These are phyloP conservation scores for Muscicapa adusta DNA, from an alignment of 2,113 vertebrate species.

Conservation along the genomic window DNA sequence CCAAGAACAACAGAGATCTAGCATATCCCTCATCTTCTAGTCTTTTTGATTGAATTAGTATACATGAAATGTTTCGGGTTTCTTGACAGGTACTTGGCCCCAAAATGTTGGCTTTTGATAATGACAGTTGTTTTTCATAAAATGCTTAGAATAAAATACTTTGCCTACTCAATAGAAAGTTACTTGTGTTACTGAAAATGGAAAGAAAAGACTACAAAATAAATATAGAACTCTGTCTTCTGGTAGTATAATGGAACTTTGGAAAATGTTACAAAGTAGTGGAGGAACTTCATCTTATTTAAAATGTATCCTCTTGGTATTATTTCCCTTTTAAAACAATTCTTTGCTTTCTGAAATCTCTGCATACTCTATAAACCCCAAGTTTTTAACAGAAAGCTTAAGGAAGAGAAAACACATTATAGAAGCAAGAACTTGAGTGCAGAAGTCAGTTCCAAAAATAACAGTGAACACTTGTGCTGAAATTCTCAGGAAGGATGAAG, in stretches of 20 bases:
- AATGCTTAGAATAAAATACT: not conserved
- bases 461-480: conserved; percentile 7
- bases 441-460: conserved; percentile 53
- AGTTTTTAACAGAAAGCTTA: not conserved
- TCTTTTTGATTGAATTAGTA: not conserved
- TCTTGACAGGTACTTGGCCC: not conserved
- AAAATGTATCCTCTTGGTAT: not conserved
- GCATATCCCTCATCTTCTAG: not conserved
- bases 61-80: accelerated
- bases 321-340: not conserved
- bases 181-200: not conserved
- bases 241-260: not conserved
- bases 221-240: not conserved
- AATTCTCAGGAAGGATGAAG: conserved; percentile 45
- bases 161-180: not conserved
- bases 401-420: not conserved
- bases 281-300: not conserved
- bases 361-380: not conserved
- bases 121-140: not conserved
- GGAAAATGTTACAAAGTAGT: not conserved
- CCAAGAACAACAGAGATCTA: not conserved
- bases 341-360: not conserved
- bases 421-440: not conserved
- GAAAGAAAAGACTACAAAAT: not conserved
- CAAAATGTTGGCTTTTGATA: not conserved